phyloP scores from a whole-genome alignment of 2,797 vertebrate species.

The Halcyon chelicuti region DNA sequence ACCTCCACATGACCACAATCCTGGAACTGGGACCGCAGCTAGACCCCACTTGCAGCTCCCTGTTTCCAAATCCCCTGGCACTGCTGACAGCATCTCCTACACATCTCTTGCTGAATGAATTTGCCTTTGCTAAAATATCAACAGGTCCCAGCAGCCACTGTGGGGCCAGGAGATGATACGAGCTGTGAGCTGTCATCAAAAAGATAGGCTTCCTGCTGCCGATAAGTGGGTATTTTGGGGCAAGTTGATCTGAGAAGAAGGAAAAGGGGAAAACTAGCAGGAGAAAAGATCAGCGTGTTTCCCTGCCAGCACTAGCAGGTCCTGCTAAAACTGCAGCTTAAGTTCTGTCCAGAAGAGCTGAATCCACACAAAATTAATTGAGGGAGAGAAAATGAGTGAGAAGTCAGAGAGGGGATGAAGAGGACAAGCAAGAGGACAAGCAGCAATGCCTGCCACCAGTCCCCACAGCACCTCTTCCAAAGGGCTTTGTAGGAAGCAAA shows the following conservation, averaged over 20 bases:
- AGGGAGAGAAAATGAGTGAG: not conserved
- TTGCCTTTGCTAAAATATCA: not conserved
- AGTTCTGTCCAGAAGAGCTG: not conserved
- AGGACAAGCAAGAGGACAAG: not conserved
- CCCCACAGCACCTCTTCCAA: not conserved
- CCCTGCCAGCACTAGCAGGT: not conserved
- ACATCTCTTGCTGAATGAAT: not conserved
- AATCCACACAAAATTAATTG: not conserved
- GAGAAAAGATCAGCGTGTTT: not conserved
- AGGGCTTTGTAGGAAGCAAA: not conserved
- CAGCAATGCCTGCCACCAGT: not conserved
- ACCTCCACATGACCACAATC: not conserved
- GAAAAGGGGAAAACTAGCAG: not conserved
- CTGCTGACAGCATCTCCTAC: not conserved
- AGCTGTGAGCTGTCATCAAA: not conserved
- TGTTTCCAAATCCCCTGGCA: fast-evolving
- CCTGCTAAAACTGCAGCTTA: not conserved
- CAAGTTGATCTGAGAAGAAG: not conserved
- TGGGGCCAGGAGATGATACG: no score
- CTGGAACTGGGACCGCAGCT: fast-evolving
- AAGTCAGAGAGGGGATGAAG: not conserved
- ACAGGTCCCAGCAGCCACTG: not conserved
- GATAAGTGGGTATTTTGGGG: fast-evolving
- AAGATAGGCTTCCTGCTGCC: not conserved
- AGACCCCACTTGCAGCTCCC: fast-evolving